Base-by-base conservation (phyloP, 2,797 vertebrate genomes). In the Pipistrellus nathusii region DNA sequence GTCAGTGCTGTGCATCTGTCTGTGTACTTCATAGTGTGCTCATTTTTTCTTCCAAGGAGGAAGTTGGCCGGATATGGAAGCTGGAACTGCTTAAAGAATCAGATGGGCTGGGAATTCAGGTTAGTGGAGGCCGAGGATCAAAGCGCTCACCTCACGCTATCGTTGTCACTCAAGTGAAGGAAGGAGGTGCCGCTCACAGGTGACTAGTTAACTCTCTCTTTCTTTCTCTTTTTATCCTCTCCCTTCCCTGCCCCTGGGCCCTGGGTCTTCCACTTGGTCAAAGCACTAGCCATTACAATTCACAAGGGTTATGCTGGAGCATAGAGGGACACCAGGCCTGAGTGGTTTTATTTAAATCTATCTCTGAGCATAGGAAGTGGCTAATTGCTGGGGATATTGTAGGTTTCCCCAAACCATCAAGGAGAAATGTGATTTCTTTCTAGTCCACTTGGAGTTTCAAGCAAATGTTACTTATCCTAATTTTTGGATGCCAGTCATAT, bases 81-180 rank as follows among this genome's bases (percentile, higher is more conserved):
- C 99, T 99, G 99, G 99, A 99, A 95, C 99, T 99, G 98, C 98
- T 99, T 98, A 99, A 99, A 96, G 99, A 99, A 55, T 98, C 98
- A 0, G 99, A 99, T 0, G 99, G 99, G 66, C 98, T 99, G 95
- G 99, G 99, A 82, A 99, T 99, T 97, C 99, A 99, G 98, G 99
- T 99, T 95, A 99, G 99, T 0, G 99, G 99, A 76, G 99, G 99
- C 68, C 99, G 99, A 66, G 99, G 99, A 95, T 99, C 99, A 35
- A 99, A 99, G 97, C 98, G 99, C 55, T 99, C 99, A 64, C 99
- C 99, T 77, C 99, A 99, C 88, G 99, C 99, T 94, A 99, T 99
- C 98, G 98, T 99, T 30, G 94, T 99, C 86, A 98, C 99, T 85
- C 99, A 98, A 3, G 98, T 99, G 96, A 99, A 99, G 97, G 99